phyloP scores from a whole-genome alignment of 2,113 vertebrate species.

The Oriolus oriolus region DNA sequence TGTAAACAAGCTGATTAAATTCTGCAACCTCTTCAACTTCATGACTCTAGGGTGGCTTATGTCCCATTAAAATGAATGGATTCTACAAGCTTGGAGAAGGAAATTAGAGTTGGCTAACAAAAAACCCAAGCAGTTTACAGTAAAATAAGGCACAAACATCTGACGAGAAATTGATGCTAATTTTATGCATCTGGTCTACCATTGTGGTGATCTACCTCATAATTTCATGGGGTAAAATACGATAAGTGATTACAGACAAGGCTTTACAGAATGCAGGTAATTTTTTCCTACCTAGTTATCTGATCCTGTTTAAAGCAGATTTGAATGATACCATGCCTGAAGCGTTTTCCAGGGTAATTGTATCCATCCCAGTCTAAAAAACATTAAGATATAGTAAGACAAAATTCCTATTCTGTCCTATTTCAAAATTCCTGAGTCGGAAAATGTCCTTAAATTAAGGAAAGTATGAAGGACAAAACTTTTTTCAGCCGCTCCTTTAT shows the following conservation, averaged over 20 bases:
- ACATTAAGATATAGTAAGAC: not conserved
- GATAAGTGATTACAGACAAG: not conserved
- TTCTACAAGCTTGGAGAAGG: not conserved
- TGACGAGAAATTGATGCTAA: not conserved
- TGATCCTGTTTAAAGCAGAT: not conserved
- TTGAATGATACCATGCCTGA: not conserved
- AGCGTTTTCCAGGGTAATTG: not conserved
- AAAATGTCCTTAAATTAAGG: not conserved
- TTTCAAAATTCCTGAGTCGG: not conserved
- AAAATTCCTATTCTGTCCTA: not conserved
- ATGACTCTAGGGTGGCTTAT: constrained; percentile 3
- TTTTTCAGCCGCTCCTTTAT: not conserved
- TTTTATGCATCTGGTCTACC: not conserved
- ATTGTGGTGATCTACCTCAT: not conserved
- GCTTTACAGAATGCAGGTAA: not conserved
- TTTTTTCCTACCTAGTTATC: not conserved
- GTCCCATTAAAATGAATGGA: not conserved
- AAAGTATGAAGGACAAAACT: not conserved
- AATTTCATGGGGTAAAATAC: not conserved
- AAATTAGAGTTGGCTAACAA: not conserved
- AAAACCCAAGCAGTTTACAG: not conserved
- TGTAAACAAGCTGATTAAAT: constrained; percentile 47
- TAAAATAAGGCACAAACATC: not conserved
- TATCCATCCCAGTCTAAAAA: not conserved
- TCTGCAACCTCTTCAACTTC: constrained; percentile 4